These are phyloP conservation scores for Centropus bengalensis DNA, from an alignment of 2,113 vertebrate species.

Conservation along the genomic window DNA sequence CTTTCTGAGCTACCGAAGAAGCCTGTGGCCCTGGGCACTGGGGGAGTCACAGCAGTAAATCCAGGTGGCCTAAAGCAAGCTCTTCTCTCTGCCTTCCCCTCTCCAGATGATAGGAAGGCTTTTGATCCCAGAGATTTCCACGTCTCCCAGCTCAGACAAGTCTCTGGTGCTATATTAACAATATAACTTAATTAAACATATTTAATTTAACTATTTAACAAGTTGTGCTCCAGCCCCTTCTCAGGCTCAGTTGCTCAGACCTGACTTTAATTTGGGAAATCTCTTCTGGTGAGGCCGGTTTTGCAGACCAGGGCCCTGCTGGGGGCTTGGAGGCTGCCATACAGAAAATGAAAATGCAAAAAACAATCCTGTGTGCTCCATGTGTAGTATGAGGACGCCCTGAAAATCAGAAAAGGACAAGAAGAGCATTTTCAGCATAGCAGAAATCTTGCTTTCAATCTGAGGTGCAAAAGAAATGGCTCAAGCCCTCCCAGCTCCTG, in stretches of 20 bases:
- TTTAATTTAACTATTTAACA: no score
- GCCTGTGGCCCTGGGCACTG: rapidly evolving
- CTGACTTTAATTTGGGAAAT: no score
- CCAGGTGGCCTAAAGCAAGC: neutral
- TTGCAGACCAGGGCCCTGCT: no score
- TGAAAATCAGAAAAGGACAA: neutral
- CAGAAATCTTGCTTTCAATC: neutral
- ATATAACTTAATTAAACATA: no score
- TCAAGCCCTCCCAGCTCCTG: neutral
- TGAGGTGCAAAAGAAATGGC: neutral
- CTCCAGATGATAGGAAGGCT: neutral
- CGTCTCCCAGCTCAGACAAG: neutral
- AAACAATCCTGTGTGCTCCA: neutral
- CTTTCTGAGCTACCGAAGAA: neutral
- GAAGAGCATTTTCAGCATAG: neutral
- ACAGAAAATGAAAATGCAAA: neutral
- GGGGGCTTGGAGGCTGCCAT: no score
- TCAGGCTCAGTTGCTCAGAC: no score
- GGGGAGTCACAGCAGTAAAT: neutral
- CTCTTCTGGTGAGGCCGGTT: no score
- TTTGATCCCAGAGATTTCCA: neutral
- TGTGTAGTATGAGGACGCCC: neutral
- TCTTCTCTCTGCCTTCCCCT: neutral
- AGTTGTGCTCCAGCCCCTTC: no score
- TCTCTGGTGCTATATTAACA: neutral